phyloP scores from a whole-genome alignment of 1,140 invertebrate species.

The Magallana ariakensis region DNA sequence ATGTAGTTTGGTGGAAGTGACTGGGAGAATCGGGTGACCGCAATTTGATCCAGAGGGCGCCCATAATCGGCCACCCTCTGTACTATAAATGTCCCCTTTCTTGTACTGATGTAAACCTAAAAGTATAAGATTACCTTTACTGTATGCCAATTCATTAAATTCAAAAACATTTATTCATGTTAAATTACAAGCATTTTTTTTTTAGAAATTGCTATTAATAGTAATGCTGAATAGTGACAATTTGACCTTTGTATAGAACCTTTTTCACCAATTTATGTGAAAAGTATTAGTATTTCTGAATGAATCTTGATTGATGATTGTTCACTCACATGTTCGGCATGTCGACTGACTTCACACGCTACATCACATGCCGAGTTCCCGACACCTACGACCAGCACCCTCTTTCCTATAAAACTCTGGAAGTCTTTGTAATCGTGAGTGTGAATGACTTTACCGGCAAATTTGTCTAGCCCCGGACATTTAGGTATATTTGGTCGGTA shows the following conservation, averaged over 20 bases:
- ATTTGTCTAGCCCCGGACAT: conserved; percentile 76
- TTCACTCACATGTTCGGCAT: conserved; percentile 63
- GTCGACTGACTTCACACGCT: conserved; percentile 79
- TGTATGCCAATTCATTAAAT: background rate
- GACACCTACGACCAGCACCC: conserved; percentile 80
- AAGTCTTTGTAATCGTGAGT: conserved; percentile 79
- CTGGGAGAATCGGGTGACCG: conserved; percentile 65
- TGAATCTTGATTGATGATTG: too few relatives aligned
- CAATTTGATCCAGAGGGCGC: conserved; percentile 58
- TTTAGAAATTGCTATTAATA: too few relatives aligned
- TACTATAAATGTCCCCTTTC: conserved; percentile 59
- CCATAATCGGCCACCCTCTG: conserved; percentile 57
- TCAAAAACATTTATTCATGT: too few relatives aligned
- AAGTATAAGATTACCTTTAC: background rate
- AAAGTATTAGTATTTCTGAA: too few relatives aligned
- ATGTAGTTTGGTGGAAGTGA: background rate
- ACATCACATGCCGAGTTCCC: conserved; percentile 82
- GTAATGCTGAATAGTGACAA: too few relatives aligned
- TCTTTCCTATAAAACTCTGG: conserved; percentile 78
- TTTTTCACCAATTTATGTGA: too few relatives aligned
- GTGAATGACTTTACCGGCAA: conserved; percentile 80
- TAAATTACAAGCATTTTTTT: too few relatives aligned
- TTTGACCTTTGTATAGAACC: too few relatives aligned
- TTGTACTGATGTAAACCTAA: conserved; percentile 53
- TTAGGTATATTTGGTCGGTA: conserved; percentile 71